Evolutionary conservation across 2,113 vertebrate genomes (phyloP).

Genomic region (Pomatorhinus ruficollis): DNA sequence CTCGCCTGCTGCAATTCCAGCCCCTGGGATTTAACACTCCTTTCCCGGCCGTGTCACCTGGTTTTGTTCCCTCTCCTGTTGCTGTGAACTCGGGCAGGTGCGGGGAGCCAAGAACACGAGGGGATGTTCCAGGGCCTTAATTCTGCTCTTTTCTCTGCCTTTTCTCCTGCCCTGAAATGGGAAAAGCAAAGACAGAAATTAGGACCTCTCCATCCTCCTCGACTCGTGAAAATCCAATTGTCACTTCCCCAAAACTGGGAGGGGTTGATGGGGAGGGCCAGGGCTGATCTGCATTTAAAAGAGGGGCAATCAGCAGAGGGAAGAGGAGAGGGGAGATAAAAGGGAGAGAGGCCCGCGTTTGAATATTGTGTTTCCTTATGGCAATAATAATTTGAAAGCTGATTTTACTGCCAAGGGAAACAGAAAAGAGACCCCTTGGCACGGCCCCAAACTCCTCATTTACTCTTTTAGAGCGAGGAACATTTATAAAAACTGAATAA

Average conservation of each 20-base stretch:
- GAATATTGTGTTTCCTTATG: constrained; percentile 7
- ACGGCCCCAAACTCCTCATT: constrained; percentile 36
- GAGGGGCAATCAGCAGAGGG: not conserved
- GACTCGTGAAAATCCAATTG: not conserved
- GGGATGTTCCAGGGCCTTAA: not conserved
- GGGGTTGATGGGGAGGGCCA: not conserved
- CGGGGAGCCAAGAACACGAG: fast-evolving
- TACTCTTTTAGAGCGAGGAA: not conserved
- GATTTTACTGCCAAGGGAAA: constrained; percentile 36
- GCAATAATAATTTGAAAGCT: constrained; percentile 41
- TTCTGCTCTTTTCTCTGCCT: not conserved
- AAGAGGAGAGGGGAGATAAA: not conserved
- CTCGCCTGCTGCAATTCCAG: not conserved
- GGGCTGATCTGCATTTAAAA: constrained; percentile 30
- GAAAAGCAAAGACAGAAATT: not conserved
- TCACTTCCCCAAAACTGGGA: not conserved
- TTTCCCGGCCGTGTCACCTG: fast-evolving
- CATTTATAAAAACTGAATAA: constrained; percentile 6
- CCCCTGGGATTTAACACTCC: not conserved
- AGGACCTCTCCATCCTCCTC: fast-evolving
- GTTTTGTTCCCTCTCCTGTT: not conserved
- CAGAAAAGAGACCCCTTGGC: constrained; percentile 6
- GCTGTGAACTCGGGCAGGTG: not conserved
- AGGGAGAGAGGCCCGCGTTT: not conserved
- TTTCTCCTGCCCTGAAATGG: not conserved